Conservation (phyloP, 1,140 invertebrate genomes). For the Rhopalosiphum maidis region DNA sequence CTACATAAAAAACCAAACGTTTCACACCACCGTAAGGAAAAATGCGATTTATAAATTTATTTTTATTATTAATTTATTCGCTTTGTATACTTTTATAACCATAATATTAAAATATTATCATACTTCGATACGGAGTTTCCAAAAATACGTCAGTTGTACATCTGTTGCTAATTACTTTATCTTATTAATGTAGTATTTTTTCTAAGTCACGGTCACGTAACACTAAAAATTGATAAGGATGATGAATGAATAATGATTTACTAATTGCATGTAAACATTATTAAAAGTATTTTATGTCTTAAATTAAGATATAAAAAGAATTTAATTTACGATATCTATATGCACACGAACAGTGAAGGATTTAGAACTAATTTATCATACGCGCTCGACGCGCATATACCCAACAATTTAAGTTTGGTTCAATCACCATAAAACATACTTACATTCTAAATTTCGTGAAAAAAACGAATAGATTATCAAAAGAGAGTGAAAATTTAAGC, state of each 20-base stretch:
- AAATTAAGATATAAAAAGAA: neutral
- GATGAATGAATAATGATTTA: neutral
- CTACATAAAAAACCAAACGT: neutral
- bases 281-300: neutral
- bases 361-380: neutral
- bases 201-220: neutral
- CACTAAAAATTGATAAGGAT: neutral
- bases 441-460: neutral
- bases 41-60: neutral
- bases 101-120: neutral
- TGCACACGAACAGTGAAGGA: neutral
- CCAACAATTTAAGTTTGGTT: neutral
- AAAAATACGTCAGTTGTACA: neutral
- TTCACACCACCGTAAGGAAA: fast-evolving
- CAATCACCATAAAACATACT: neutral
- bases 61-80: neutral
- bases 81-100: neutral
- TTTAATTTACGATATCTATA: neutral
- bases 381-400: neutral
- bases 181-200: neutral
- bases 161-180: neutral
- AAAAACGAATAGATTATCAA: neutral
- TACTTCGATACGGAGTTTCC: neutral
- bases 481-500: neutral
- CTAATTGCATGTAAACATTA: neutral